Base-by-base conservation (phyloP, 2,797 vertebrate genomes). In the Periparus ater region DNA sequence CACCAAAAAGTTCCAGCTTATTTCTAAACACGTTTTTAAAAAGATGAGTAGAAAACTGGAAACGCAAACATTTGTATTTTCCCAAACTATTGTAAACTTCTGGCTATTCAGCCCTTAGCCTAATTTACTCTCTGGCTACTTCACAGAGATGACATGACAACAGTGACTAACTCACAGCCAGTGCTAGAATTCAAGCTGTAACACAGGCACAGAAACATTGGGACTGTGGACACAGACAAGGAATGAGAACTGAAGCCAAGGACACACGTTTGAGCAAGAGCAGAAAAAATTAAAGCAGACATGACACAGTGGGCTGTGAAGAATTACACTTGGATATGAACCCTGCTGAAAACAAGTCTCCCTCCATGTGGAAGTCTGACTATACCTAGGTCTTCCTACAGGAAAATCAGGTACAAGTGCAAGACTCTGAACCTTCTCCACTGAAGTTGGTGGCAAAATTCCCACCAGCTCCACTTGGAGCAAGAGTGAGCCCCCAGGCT, bases 271-370 rank as follows among this genome's bases (percentile, higher is more conserved):
- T 42, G 80, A 90, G 63, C 44, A 42, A 75, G 36, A 55, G 62
- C 29, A 91, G 74, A 68, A 88, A 73, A 91, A 82, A 87, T 45
- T 27, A 93, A 88, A 84, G 79, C 73, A 90, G 45, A 94, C 44
- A 34, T 21, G 72, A 66, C 51, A 85, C 58, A 53, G 73, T 29
- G 40, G 72, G 81, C 65, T 73, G 66, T 30, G 68, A 81, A 57
- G 58, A 85, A 89, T 51, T 45, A 68, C 47, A 78, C 6, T 14
- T 27, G 63, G 38, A 36, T 45, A 70, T 7, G 53, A 93, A 61
- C n/a, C 40, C 89, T 82, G 89, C 45, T 68, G 88, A 68, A 71
- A 91, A 61, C 27, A 47, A 50, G 18, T 9, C 55, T 84, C 71
- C 50, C 60, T 88, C 60, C 8, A 0, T 3, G 53, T 19, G 50